Percentiles rank a stretch among this genome's conserved stretches.
These are phyloP conservation scores for Catostomus latipinnis DNA, from an alignment of 2,797 vertebrate species.

Conservation along the genomic window DNA sequence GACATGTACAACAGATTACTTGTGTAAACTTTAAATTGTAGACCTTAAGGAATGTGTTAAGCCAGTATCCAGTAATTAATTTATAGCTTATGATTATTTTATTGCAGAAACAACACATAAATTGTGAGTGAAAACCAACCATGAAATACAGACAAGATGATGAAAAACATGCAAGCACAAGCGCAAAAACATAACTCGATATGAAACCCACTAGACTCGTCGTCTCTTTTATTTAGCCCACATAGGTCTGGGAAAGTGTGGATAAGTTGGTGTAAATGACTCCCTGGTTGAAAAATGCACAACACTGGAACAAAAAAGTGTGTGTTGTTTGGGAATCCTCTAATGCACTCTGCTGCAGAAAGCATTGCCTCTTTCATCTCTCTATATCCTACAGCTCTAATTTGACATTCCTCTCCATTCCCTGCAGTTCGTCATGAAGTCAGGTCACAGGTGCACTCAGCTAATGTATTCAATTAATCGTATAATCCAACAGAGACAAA, in stretches of 20 bases:
- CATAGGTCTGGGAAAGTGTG: not conserved
- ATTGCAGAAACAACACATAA: not conserved
- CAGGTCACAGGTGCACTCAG: constrained; percentile 40
- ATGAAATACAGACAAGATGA: not conserved
- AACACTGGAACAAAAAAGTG: constrained; percentile 7
- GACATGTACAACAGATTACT: not conserved
- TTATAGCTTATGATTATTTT: too few relatives aligned
- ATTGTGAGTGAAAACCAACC: not conserved
- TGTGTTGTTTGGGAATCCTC: constrained; percentile 19
- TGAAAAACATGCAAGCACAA: not conserved
- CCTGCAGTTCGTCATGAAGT: constrained; percentile 36
- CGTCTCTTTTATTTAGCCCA: not conserved
- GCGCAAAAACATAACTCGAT: too few relatives aligned
- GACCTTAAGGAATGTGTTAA: too few relatives aligned
- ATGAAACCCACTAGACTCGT: not conserved
- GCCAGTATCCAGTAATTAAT: too few relatives aligned
- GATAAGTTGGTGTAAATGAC: too few relatives aligned
- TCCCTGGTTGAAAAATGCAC: not conserved
- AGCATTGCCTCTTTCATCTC: constrained; percentile 17
- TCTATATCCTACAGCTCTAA: constrained; percentile 23
- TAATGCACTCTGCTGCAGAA: constrained; percentile 2
- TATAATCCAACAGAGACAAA: constrained; percentile 25
- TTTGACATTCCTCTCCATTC: constrained; percentile 47
- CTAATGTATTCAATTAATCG: constrained; percentile 55
- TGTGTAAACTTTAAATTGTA: too few relatives aligned